These are phyloP conservation scores for Typhlichthys subterraneus DNA, from an alignment of 2,797 vertebrate genomes.

Conservation along the genomic window DNA sequence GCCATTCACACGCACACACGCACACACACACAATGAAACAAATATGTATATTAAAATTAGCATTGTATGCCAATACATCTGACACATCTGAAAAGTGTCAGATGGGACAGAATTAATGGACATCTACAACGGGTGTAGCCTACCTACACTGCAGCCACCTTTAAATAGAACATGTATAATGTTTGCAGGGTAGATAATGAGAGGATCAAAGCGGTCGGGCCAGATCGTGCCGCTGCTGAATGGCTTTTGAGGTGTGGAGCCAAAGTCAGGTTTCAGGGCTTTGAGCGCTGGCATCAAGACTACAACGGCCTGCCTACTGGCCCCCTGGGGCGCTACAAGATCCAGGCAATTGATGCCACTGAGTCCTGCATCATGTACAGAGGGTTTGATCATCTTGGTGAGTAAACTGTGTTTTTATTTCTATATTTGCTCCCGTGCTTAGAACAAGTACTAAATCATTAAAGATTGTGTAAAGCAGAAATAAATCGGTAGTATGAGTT, in stretches of 20 bases:
- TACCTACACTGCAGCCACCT: too few species aligned
- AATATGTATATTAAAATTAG: too few species aligned
- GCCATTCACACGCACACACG: too few species aligned
- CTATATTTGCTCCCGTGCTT: slow-evolving; percentile 8
- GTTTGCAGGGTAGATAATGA: slow-evolving; percentile 89
- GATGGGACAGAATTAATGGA: too few species aligned
- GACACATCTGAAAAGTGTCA: too few species aligned
- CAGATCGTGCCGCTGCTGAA: slow-evolving; percentile 91
- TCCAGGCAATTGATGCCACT: slow-evolving; percentile 90
- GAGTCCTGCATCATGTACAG: slow-evolving; percentile 95
- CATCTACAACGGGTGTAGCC: background rate
- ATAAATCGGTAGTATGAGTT: too few species aligned
- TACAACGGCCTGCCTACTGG: slow-evolving; percentile 91
- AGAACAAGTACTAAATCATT: too few species aligned
- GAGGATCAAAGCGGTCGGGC: slow-evolving; percentile 85
- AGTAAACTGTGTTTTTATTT: slow-evolving; percentile 38
- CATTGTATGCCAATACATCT: too few species aligned
- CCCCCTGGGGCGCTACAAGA: slow-evolving; percentile 84
- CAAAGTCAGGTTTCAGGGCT: slow-evolving; percentile 85
- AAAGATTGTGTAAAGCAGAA: too few species aligned
- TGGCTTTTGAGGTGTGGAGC: slow-evolving; percentile 96
- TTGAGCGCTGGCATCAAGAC: slow-evolving; percentile 89
- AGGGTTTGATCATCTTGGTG: slow-evolving; percentile 93
- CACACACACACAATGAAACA: too few species aligned
- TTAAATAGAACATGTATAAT: background rate